These are phyloP conservation scores for Argyrosomus regius DNA, from an alignment of 2,797 vertebrate genomes.

Conservation along the genomic window DNA sequence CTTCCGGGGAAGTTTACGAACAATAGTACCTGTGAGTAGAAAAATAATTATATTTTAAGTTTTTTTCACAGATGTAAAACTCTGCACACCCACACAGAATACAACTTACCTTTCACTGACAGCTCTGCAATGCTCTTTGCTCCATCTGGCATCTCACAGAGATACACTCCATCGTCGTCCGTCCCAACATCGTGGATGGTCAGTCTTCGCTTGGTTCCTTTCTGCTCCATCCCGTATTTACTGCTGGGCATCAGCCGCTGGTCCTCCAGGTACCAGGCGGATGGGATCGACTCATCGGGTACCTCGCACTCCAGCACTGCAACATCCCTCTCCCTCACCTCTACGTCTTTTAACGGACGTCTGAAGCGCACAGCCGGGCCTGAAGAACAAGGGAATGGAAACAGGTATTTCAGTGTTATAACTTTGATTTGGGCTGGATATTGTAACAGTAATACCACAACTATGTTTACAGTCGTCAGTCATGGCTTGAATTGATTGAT, in stretches of 20 bases:
- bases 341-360: constrained; percentile 87
- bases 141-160: constrained; percentile 96
- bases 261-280: constrained; percentile 95
- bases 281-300: constrained; percentile 89
- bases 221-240: constrained; percentile 95
- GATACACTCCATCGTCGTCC: constrained; percentile 95
- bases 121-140: constrained; percentile 94
- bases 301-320: constrained; percentile 95
- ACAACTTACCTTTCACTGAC: constrained; percentile 90
- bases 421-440: background rate
- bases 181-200: constrained; percentile 91
- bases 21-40: constrained; percentile 86
- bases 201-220: constrained; percentile 88
- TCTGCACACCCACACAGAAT: too few species aligned
- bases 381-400: constrained; percentile 52
- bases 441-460: too few species aligned
- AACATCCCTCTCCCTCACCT: constrained; percentile 89
- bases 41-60: background rate
- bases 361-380: constrained; percentile 91
- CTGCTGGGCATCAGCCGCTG: constrained; percentile 90
- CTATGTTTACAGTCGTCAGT: background rate
- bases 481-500: background rate
- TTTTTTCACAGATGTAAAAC: background rate
- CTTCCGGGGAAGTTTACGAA: constrained; percentile 92
- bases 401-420: background rate